Percentiles rank a stretch among this genome's conserved stretches.
These are phyloP conservation scores for Phlogophora meticulosa DNA, from an alignment of 2,888 invertebrate species.

Conservation along the genomic window DNA sequence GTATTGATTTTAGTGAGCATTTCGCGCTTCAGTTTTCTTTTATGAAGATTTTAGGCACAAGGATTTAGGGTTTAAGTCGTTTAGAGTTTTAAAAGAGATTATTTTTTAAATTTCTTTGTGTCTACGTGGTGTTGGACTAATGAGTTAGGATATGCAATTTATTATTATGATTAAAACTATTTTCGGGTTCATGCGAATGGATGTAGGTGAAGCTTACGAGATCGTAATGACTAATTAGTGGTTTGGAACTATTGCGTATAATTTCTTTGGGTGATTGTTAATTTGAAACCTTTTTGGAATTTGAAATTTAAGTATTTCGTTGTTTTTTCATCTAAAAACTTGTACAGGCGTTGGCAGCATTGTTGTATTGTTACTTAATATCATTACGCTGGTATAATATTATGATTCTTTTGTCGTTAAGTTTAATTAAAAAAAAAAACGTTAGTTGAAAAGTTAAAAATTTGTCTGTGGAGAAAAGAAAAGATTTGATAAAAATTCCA, in stretches of 20 bases:
- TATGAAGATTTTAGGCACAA: not conserved
- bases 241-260: not conserved
- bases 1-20: constrained; percentile 60
- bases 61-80: not conserved
- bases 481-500: too few relatives aligned
- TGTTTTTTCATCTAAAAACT: too few relatives aligned
- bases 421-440: too few relatives aligned
- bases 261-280: not conserved
- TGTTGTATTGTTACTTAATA: too few relatives aligned
- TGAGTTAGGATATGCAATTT: not conserved
- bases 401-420: too few relatives aligned
- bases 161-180: constrained; percentile 9
- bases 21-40: not conserved
- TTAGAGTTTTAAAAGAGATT: not conserved
- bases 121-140: not conserved
- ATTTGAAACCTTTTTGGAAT: not conserved
- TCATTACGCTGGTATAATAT: too few relatives aligned
- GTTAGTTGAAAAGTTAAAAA: too few relatives aligned
- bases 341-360: too few relatives aligned
- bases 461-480: too few relatives aligned
- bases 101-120: not conserved
- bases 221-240: not conserved
- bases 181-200: constrained; percentile 4
- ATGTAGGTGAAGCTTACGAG: not conserved
- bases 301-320: too few relatives aligned